Conservation (phyloP, 2,888 invertebrate species). For the Eristalis arbustorum region DNA sequence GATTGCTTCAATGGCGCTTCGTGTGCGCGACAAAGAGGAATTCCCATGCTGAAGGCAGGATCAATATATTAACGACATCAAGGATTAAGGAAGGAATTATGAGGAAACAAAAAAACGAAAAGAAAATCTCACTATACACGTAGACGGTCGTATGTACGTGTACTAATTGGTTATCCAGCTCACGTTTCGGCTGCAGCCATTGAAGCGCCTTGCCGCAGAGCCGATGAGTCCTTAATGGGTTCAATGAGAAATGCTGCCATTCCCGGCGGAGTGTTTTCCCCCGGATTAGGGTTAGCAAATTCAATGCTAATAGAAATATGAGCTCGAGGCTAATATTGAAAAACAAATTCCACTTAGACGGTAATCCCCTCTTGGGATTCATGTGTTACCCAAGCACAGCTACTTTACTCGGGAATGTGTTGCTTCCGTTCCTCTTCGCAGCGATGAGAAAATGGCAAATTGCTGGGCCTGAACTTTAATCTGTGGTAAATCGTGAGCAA, state of each 20-base stretch:
- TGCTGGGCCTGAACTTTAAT: too few relatives aligned
- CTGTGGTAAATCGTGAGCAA: too few relatives aligned
- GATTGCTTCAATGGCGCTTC: constrained; percentile 1
- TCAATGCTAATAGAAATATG: constrained; percentile 13
- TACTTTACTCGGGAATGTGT: too few relatives aligned
- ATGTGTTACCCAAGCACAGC: too few relatives aligned
- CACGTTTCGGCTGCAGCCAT: not conserved
- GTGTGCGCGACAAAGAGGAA: not conserved
- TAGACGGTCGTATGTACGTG: constrained; percentile 2
- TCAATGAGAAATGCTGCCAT: not conserved
- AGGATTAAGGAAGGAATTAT: constrained; percentile 17
- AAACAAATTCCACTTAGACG: constrained; percentile 12
- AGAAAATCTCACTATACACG: not conserved
- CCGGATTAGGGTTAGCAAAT: not conserved
- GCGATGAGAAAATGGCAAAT: too few relatives aligned
- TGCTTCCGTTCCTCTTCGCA: too few relatives aligned
- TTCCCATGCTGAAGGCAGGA: not conserved
- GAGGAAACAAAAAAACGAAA: too few relatives aligned
- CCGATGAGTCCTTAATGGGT: not conserved
- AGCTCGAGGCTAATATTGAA: constrained; percentile 18
- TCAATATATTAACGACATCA: constrained; percentile 10
- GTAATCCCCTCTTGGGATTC: not conserved
- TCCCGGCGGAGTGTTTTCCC: not conserved
- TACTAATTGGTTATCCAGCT: not conserved
- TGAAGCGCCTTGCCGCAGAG: not conserved